Evolutionary conservation across 1,140 invertebrate species (phyloP).

Genomic region (Apis cerana): DNA sequence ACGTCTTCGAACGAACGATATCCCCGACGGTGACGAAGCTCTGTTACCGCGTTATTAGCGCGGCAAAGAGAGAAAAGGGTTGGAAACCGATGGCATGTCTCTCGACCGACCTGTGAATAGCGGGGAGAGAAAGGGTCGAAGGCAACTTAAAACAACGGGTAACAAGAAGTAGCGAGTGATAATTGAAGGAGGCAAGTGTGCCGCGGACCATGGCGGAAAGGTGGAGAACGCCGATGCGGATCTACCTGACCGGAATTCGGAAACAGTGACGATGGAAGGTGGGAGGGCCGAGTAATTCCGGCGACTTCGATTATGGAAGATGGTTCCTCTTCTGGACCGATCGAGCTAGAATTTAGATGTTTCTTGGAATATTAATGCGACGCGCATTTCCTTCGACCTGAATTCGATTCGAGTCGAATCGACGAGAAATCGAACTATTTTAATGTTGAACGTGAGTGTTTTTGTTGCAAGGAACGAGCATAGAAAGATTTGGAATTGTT

Average conservation of each 20-base stretch:
- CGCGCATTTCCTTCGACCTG: background rate
- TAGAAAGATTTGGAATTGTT: no score
- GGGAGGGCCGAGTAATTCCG: constrained; percentile 16
- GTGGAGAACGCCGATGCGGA: constrained; percentile 50
- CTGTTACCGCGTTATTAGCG: constrained; percentile 16
- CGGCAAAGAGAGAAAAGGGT: background rate
- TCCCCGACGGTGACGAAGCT: background rate
- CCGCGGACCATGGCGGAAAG: constrained; percentile 46
- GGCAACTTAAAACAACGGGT: constrained; percentile 72
- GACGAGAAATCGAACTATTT: background rate
- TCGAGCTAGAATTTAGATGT: constrained; percentile 55
- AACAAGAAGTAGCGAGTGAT: constrained; percentile 73
- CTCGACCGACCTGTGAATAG: constrained; percentile 36
- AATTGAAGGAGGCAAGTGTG: constrained; percentile 73
- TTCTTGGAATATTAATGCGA: constrained; percentile 60
- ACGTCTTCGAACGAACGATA: background rate
- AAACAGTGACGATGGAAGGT: constrained; percentile 52
- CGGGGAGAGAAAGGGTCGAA: constrained; percentile 17
- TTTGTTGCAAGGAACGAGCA: no score
- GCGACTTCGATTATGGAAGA: constrained; percentile 49
- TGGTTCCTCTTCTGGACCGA: constrained; percentile 46
- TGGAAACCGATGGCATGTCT: constrained; percentile 1
- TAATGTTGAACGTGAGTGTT: no score
- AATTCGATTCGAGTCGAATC: background rate
- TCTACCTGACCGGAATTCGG: constrained; percentile 70